These are phyloP conservation scores for Gambusia affinis DNA, from an alignment of 2,113 vertebrate genomes.

Conservation along the genomic window DNA sequence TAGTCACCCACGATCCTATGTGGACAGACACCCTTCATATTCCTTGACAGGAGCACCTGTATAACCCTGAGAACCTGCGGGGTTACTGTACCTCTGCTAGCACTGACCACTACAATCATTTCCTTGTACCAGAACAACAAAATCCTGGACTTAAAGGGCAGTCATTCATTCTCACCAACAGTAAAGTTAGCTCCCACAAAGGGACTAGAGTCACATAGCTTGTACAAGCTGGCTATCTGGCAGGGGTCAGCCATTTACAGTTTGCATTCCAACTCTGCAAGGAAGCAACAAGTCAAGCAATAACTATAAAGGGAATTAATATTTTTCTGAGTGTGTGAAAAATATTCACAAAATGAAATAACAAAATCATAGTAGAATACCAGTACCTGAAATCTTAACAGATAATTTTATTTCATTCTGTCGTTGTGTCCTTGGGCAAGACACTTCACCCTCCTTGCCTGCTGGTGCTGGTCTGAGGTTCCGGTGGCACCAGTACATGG, in stretches of 20 bases:
- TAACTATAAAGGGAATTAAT: not conserved
- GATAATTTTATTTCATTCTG: not conserved
- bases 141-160: constrained; percentile 92
- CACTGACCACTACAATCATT: constrained; percentile 89
- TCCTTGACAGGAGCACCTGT: constrained; percentile 94
- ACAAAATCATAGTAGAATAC: not conserved
- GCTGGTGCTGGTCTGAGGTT: too few species aligned
- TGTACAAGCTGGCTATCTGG: constrained; percentile 4
- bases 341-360: not conserved
- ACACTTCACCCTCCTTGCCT: too few species aligned
- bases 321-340: not conserved
- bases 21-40: constrained; percentile 93
- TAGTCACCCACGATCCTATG: constrained; percentile 82
- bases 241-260: not conserved
- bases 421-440: too few species aligned
- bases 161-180: constrained; percentile 97
- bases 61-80: constrained; percentile 89
- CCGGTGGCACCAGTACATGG: too few species aligned
- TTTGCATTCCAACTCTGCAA: not conserved
- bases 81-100: constrained; percentile 89
- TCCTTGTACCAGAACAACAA: constrained; percentile 90
- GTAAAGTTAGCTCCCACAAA: constrained; percentile 75
- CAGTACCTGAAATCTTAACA: not conserved
- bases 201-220: constrained; percentile 2
- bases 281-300: not conserved